Conservation (phyloP, 2,797 vertebrate genomes). For the Sparus aurata region DNA sequence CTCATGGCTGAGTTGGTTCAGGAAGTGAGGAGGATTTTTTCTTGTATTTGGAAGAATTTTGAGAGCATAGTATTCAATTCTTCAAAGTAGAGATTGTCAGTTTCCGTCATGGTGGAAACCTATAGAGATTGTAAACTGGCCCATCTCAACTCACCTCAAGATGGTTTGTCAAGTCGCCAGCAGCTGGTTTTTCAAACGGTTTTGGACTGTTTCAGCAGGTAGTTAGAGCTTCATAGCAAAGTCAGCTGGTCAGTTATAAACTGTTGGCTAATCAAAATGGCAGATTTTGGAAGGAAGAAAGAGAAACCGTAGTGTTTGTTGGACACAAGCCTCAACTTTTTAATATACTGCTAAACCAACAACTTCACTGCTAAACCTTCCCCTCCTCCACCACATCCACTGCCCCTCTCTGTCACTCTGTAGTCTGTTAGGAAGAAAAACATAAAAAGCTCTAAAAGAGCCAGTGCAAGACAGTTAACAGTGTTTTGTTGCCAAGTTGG, state of each 20-base stretch:
- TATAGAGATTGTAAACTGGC: neutral
- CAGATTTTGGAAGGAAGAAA: neutral
- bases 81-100: neutral
- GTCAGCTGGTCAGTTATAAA: no score
- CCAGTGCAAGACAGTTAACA: neutral
- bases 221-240: no score
- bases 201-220: no score
- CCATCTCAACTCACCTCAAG: no score
- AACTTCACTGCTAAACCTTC: no score
- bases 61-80: neutral
- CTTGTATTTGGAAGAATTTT: neutral
- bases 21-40: neutral
- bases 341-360: no score
- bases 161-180: no score
- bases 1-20: neutral
- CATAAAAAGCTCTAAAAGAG: neutral
- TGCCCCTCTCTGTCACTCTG: neutral
- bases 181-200: no score
- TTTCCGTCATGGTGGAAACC: neutral
- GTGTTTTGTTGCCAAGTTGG: neutral
- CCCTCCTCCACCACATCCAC: no score
- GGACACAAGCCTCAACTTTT: no score
- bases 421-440: neutral
- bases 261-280: no score
- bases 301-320: neutral